Conservation (phyloP, 2,113 vertebrate genomes). For the Coryphaenoides rupestris region DNA sequence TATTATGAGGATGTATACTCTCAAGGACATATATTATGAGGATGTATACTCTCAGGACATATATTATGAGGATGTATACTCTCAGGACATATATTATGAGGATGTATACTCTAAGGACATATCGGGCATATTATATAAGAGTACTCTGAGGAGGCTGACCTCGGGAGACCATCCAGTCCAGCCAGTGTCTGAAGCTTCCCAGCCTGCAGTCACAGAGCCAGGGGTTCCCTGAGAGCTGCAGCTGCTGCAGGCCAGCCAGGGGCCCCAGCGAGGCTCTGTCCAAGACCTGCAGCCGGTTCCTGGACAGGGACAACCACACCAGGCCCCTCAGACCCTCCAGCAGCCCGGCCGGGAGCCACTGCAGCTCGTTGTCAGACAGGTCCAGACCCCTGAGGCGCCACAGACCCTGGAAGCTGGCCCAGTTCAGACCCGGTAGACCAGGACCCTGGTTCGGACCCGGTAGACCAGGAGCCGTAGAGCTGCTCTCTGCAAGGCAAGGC, state of each 20-base stretch:
- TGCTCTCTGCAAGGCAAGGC: no score
- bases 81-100: no score
- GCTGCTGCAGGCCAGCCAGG: slow-evolving; percentile 76
- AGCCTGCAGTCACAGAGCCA: slow-evolving; percentile 93
- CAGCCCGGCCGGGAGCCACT: slow-evolving; percentile 78
- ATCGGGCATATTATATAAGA: no score
- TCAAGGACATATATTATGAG: no score
- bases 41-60: no score
- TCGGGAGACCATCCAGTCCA: slow-evolving; percentile 93
- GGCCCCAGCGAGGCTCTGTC: slow-evolving; percentile 86
- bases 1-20: no score
- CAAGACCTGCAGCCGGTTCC: slow-evolving; percentile 81
- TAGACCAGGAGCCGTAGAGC: no score
- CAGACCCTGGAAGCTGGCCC: slow-evolving; percentile 77
- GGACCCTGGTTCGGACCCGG: slow-evolving; percentile 79
- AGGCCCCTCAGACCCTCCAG: slow-evolving; percentile 81
- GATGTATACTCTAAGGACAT: no score
- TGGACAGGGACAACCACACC: slow-evolving; percentile 82
- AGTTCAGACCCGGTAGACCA: slow-evolving; percentile 78
- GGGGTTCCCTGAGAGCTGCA: slow-evolving; percentile 86
- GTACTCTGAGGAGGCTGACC: slow-evolving; percentile 63
- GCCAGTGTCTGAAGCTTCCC: slow-evolving; percentile 90
- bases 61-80: no score
- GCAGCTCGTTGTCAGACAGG: slow-evolving; percentile 84
- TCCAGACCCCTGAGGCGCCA: slow-evolving; percentile 80